Base-by-base conservation (phyloP, 92 coral and sea anemone genomes). In the Palythoa grandis region DNA sequence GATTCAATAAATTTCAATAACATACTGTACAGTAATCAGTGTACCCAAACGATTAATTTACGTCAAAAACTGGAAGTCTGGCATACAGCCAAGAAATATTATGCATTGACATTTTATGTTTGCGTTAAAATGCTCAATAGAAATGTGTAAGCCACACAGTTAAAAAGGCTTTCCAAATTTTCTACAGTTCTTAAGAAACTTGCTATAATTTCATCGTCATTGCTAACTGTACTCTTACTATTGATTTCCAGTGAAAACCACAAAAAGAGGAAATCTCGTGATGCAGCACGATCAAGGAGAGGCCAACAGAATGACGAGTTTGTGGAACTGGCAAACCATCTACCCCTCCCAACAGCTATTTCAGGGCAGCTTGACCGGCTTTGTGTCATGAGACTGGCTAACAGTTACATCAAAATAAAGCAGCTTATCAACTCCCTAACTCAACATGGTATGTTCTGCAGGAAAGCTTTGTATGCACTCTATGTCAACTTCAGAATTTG, bases 261-360 rank as follows among this genome's bases (percentile, higher is more conserved):
- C 76, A 92, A 93, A 83, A 97, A 97, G 86, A 91, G 95, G 82
- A 93, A 93, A 78, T 97, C 99, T 24, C 84, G 98, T 68, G 99
- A 97, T 87, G 99, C 99, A 0, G 99, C 99, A 3, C 82, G 99
- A 48, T 95, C 98, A 60, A 92, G 99, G 39, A 87, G 99, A 82
- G 99, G 99, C 56, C 99, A 97, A 38, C 99, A 97, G 68, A 97
- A 97, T 92, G 99, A 97, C 17, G 99, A 95, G 82, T 97, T 90
- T 83, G 89, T 88, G 66, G 98, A 97, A 75, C 93, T 97, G 20
- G 96, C 99, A 65, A 93, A 88, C 87, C 98, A 97, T 84, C 95
- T 97, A 4, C 99, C 99, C 10, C 89, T 97, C 20, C 98, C 98
- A 37, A 86, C 84, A 1, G 87, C 92, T 47, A 78, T 93, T 20